phyloP scores from a whole-genome alignment of 2,113 vertebrate species.

The Mixornis gularis region DNA sequence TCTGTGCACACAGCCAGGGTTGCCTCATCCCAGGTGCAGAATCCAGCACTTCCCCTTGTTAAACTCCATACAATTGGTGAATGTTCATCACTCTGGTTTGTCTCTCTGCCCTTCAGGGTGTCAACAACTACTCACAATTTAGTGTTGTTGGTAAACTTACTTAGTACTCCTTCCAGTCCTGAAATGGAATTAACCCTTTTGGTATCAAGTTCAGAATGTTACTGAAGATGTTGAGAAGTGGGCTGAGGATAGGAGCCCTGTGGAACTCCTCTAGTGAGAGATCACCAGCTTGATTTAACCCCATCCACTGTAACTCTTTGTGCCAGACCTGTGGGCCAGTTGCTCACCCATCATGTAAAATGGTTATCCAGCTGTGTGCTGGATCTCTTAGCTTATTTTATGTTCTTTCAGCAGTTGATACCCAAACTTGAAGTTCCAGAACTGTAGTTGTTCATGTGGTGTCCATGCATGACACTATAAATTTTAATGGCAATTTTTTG shows the following conservation, averaged over 20 bases:
- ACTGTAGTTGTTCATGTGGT: neutral
- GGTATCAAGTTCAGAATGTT: neutral
- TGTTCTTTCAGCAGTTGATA: neutral
- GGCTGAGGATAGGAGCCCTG: neutral
- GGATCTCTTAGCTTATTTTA: neutral
- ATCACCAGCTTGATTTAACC: neutral
- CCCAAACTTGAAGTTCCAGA: neutral
- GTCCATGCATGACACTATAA: neutral
- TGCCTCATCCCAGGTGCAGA: neutral
- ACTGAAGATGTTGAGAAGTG: neutral
- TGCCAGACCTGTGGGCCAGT: neutral
- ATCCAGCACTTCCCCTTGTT: neutral
- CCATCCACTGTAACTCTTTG: neutral
- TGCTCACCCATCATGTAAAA: rapidly evolving
- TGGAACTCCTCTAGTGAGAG: neutral
- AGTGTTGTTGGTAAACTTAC: neutral
- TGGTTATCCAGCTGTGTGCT: neutral
- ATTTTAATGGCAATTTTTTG: neutral
- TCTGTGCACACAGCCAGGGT: neutral
- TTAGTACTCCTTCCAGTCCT: neutral
- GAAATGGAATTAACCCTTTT: neutral
- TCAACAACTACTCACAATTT: neutral
- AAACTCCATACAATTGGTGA: neutral
- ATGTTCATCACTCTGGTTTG: neutral
- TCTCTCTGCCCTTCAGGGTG: neutral